phyloP scores from a whole-genome alignment of 2,797 vertebrate genomes.

The Muraenolepis orangiensis region DNA sequence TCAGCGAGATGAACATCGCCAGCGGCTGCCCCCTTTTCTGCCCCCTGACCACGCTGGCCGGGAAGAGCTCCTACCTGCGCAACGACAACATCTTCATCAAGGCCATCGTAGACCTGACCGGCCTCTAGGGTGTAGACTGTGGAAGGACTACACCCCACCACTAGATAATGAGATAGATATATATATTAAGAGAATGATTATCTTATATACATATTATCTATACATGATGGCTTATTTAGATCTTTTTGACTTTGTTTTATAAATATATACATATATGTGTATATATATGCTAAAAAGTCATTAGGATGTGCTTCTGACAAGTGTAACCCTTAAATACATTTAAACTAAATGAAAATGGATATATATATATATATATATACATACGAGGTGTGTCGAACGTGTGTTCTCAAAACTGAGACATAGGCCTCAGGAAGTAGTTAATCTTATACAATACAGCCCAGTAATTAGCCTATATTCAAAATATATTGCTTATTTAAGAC shows the following conservation, averaged over 20 bases:
- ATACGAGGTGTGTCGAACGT: background rate
- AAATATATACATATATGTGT: background rate
- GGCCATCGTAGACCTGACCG: constrained; percentile 94
- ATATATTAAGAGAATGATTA: background rate
- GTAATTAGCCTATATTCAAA: background rate
- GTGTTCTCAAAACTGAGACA: background rate
- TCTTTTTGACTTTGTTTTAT: background rate
- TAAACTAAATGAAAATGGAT: background rate
- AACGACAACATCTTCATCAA: constrained; percentile 97
- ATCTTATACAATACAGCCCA: background rate
- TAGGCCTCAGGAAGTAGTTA: background rate
- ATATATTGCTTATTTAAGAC: background rate
- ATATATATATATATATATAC: background rate
- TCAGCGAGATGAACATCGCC: constrained; percentile 96
- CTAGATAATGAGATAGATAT: constrained; percentile 5
- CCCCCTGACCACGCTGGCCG: constrained; percentile 86
- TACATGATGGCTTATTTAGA: background rate
- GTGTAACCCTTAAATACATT: background rate
- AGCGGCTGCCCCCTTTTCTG: constrained; percentile 98
- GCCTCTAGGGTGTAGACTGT: constrained; percentile 77
- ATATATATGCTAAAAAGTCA: background rate
- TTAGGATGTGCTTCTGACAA: background rate
- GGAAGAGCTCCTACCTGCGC: constrained; percentile 87
- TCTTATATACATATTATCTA: background rate
- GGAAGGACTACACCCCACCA: constrained; percentile 54